A percentile compares a stretch with the other conserved stretches of the same genome.
These are phyloP conservation scores for Origma solitaria DNA, from an alignment of 2,113 vertebrate genomes.

Conservation along the genomic window DNA sequence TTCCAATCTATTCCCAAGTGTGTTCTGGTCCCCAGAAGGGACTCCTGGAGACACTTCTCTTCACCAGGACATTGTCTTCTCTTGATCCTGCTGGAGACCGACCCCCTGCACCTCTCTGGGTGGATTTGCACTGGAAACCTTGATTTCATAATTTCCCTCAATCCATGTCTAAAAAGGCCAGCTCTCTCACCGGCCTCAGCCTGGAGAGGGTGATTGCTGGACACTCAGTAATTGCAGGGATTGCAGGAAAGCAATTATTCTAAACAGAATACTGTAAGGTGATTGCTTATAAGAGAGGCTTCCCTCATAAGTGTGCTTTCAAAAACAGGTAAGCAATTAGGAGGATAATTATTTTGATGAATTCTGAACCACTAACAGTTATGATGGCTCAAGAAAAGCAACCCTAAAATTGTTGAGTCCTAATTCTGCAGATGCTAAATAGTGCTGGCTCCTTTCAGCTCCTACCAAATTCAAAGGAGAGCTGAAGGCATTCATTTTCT, in stretches of 20 bases:
- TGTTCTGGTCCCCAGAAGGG: not conserved
- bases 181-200: not conserved
- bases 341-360: conserved; percentile 38
- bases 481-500: not conserved
- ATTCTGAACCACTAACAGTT: not conserved
- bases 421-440: not conserved
- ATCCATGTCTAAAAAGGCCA: not conserved
- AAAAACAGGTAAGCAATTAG: conserved; percentile 32
- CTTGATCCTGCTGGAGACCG: not conserved
- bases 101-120: not conserved
- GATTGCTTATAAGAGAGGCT: conserved; percentile 21
- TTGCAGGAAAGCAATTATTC: conserved; percentile 25
- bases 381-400: not conserved
- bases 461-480: not conserved
- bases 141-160: not conserved
- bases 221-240: not conserved
- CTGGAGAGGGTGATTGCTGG: not conserved
- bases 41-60: not conserved
- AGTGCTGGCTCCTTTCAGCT: not conserved
- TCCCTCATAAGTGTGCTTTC: conserved; percentile 3
- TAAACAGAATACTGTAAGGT: not conserved
- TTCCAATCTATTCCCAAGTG: not conserved
- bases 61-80: not conserved
- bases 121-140: not conserved
- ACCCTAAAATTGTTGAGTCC: not conserved